Base-by-base conservation (phyloP, 2,113 vertebrate genomes). In the Brachypodius melanocephalos region DNA sequence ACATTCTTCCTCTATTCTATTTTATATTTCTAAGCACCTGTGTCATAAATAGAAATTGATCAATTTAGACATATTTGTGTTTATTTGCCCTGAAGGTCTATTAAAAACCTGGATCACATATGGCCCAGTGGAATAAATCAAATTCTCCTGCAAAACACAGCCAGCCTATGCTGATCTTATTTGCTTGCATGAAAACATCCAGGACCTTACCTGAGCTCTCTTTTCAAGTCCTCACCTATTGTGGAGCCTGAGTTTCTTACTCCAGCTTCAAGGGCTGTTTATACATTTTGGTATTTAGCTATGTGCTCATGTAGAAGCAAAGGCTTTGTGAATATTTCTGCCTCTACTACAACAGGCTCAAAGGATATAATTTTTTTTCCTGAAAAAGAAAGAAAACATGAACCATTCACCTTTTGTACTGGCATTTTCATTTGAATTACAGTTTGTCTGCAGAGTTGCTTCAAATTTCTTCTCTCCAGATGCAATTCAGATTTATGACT, bases 371-470 rank as follows among this genome's bases (percentile, higher is more conserved):
- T 78, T 25, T 12, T 20, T 7, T 34, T 66, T 78, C 28, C 48
- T 67, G n/a, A 62, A 57, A 73, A 95, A 66, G 68, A 77, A 34
- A 74, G 55, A 84, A 94, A 87, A 89, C 49, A 81, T 55, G 80
- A 95, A 92, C 74, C 34, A 55, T 79, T 91, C 90, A 91, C 71
- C 91, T 89, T 94, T 84, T 78, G 77, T 75, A 51, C 68, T 66
- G 55, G 59, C 36, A 36, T 67, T 85, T 48, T 85, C 10, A 2
- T 89, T 78, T 81, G 69, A 91, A 87, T 95, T 87, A 90, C 66
- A 76, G 22, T 26, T 57, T 92, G 38, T 32, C 77, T 92, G 62
- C 63, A 83, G 58, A 93, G 19, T 34, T 87, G 19, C 62, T 72
- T 65, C 46, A 65, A 74, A 75, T 87, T 92, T 92, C n/a, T 73